A percentile compares a stretch with the other conserved stretches of the same genome.
phyloP scores from a whole-genome alignment of 2,797 vertebrate genomes.

The Chiroxiphia lanceolata region DNA sequence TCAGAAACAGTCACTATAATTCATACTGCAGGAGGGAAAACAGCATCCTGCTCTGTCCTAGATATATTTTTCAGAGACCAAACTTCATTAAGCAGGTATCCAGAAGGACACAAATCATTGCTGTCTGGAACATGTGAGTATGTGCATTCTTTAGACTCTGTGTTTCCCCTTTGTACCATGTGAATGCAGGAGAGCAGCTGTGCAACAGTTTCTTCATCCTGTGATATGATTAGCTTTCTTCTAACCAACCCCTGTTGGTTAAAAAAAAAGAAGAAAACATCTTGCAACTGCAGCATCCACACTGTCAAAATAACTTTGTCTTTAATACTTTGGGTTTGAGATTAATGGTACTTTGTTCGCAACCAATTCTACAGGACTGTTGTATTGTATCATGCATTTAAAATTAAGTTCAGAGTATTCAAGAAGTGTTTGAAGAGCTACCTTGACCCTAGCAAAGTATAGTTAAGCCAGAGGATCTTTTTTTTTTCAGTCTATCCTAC shows the following conservation, averaged over 20 bases:
- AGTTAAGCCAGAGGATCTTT: neutral
- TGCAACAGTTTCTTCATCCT: neutral
- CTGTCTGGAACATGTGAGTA: neutral
- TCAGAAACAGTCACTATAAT: constrained; percentile 38
- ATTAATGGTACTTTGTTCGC: neutral
- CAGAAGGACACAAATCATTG: constrained; percentile 14
- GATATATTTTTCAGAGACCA: neutral
- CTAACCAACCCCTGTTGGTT: neutral
- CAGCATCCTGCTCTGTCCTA: neutral
- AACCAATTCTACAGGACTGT: neutral
- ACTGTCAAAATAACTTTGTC: neutral
- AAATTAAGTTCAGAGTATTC: neutral
- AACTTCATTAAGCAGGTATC: neutral
- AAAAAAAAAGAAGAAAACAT: neutral
- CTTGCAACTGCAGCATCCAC: neutral
- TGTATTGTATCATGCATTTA: neutral
- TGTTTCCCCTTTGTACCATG: neutral
- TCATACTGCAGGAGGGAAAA: constrained; percentile 24
- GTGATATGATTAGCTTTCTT: neutral
- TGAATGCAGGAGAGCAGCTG: neutral
- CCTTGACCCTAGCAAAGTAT: neutral
- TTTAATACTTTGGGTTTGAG: neutral
- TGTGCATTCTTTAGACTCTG: neutral
- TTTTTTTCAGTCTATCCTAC: neutral
- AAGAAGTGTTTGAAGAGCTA: neutral